Percentiles rank a stretch among this genome's conserved stretches.
phyloP scores from a whole-genome alignment of 2,797 vertebrate species.

The Melanotaenia parkinsoni region DNA sequence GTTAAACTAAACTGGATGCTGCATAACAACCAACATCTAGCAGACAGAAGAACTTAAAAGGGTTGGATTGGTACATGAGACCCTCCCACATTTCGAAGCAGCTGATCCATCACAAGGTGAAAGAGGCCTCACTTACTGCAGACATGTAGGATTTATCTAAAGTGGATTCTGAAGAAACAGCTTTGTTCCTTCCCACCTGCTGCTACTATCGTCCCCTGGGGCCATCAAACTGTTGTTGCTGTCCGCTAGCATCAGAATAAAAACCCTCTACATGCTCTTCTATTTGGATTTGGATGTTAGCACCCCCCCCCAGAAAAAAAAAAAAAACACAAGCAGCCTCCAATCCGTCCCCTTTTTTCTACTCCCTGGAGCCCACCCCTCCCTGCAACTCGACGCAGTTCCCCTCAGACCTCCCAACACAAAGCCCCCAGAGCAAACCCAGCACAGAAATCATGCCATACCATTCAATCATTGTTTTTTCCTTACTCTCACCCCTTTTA shows the following conservation, averaged over 20 bases:
- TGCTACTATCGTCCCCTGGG: slow-evolving; percentile 33
- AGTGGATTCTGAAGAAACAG: slow-evolving; percentile 30
- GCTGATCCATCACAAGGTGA: slow-evolving; percentile 5
- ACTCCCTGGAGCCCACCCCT: slow-evolving; percentile 65
- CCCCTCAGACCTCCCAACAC: slow-evolving; percentile 80
- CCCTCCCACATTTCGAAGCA: background rate
- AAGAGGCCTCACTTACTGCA: slow-evolving; percentile 31
- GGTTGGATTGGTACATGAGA: background rate
- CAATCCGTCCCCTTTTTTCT: slow-evolving; percentile 35
- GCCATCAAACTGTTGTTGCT: slow-evolving; percentile 49
- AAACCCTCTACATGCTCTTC: slow-evolving; percentile 59
- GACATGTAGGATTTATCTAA: slow-evolving; percentile 19
- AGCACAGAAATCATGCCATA: slow-evolving; percentile 84
- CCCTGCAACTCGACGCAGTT: slow-evolving; percentile 67
- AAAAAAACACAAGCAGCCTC: slow-evolving; percentile 31
- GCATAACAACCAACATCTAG: background rate
- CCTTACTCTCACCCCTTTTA: slow-evolving; percentile 76
- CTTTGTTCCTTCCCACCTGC: slow-evolving; percentile 43
- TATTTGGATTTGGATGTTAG: slow-evolving; percentile 73
- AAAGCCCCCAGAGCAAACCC: slow-evolving; percentile 77
- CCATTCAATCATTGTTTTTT: slow-evolving; percentile 85
- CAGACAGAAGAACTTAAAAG: background rate
- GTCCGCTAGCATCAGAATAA: slow-evolving; percentile 59
- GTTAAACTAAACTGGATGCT: background rate
- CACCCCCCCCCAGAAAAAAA: slow-evolving; percentile 32